These are phyloP conservation scores for Cladorhizidae sp. DNA, from an alignment of 37 sponge, comb jelly and placozoan genomes.

Conservation along the genomic window DNA sequence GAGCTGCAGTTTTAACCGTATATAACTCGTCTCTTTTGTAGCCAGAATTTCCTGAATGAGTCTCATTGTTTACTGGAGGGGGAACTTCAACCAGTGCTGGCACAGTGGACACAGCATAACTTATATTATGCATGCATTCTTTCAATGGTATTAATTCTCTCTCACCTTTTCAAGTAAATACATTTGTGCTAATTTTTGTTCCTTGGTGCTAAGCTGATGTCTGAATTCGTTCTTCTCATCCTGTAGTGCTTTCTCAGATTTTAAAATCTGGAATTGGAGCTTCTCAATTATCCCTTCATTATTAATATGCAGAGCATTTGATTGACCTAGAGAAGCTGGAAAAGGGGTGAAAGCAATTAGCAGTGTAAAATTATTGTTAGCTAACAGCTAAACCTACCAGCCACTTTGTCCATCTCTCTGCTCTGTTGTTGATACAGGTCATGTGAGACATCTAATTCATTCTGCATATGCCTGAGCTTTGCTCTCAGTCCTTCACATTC, in stretches of 20 bases:
- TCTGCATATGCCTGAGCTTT: constrained; percentile 1
- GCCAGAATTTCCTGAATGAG: too few relatives aligned
- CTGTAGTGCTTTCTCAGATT: constrained; percentile 31
- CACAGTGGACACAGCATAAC: too few relatives aligned
- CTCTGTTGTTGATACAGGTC: constrained; percentile 56
- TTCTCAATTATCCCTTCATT: constrained; percentile 35
- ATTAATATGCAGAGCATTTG: constrained; percentile 52
- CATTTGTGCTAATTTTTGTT: constrained; percentile 28
- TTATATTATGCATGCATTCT: too few relatives aligned
- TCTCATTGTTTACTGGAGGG: too few relatives aligned
- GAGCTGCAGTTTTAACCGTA: too few relatives aligned
- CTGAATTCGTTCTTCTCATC: constrained; percentile 35
- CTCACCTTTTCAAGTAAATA: constrained; percentile 53
- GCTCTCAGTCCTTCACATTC: constrained; percentile 17
- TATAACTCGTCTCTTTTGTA: too few relatives aligned
- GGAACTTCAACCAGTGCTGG: neutral
- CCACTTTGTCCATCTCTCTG: constrained; percentile 44
- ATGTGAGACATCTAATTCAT: constrained; percentile 33
- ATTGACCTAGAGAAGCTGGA: constrained; percentile 49
- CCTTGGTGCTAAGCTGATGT: constrained; percentile 7
- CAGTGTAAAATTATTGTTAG: neutral
- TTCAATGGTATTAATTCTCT: neutral
- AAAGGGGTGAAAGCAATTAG: neutral
- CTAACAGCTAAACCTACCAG: constrained; percentile 41
- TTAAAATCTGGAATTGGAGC: constrained; percentile 13